Percentiles rank a stretch among this genome's conserved stretches.
Evolutionary conservation across 2,888 invertebrate genomes (phyloP).

Genomic region (Punctoribates punctum): DNA sequence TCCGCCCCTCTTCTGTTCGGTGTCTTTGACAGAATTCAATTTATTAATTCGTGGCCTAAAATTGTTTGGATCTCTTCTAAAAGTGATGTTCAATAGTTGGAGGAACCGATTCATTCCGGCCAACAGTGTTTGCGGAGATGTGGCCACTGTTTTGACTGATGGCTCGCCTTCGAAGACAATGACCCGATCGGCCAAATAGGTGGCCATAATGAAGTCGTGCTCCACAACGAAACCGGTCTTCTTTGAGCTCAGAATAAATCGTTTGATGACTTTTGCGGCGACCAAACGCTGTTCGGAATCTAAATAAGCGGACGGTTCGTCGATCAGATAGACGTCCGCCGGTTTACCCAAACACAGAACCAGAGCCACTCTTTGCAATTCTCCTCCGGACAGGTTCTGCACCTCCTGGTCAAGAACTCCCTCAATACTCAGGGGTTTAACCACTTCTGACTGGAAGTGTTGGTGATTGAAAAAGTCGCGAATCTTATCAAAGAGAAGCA

Average conservation of each 20-base stretch:
- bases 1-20: constrained; percentile 93
- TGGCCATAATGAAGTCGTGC: constrained; percentile 99
- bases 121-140: constrained; percentile 78
- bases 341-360: constrained; percentile 96
- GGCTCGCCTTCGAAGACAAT: constrained; percentile 96
- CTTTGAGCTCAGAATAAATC: constrained; percentile 96
- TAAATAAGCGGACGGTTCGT: constrained; percentile 89
- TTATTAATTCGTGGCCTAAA: constrained; percentile 98
- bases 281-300: constrained; percentile 99
- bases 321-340: constrained; percentile 96
- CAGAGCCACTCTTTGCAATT: constrained; percentile 94
- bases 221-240: constrained; percentile 99
- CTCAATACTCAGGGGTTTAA: constrained; percentile 96
- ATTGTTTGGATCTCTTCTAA: constrained; percentile 97
- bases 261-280: constrained; percentile 80
- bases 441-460: constrained; percentile 94
- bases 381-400: constrained; percentile 97
- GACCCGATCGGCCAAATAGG: constrained; percentile 95
- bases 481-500: constrained; percentile 91
- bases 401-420: constrained; percentile 97
- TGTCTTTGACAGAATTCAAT: constrained; percentile 91
- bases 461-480: constrained; percentile 97
- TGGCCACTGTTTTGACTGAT: constrained; percentile 81
- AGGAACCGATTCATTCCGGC: constrained; percentile 98
- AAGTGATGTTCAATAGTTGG: constrained; percentile 91